These are phyloP conservation scores for Chrysolina americana DNA, from an alignment of 2,888 invertebrate species.

Conservation along the genomic window DNA sequence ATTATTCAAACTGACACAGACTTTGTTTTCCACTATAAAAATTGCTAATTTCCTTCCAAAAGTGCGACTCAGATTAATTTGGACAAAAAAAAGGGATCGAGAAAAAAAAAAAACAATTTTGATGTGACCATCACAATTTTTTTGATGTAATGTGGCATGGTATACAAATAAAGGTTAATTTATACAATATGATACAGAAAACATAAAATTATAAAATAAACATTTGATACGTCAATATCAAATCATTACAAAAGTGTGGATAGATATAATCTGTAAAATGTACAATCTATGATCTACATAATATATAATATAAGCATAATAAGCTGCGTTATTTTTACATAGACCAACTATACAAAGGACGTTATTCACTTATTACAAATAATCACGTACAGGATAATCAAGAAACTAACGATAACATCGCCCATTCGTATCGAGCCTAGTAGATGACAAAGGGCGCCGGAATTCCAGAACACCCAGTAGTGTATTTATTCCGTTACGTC, in stretches of 20 bases:
- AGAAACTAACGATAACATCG: constrained; percentile 25
- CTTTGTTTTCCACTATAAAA: too few species aligned
- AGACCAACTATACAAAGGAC: constrained; percentile 62
- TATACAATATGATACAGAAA: constrained; percentile 67
- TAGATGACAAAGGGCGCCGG: not conserved
- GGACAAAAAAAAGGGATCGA: not conserved
- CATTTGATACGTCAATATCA: constrained; percentile 46
- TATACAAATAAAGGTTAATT: constrained; percentile 67
- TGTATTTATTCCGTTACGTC: not conserved
- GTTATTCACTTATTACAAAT: constrained; percentile 49
- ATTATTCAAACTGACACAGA: too few species aligned
- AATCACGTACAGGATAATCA: constrained; percentile 38
- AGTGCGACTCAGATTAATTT: too few species aligned
- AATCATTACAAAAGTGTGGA: constrained; percentile 50
- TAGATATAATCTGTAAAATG: constrained; percentile 52
- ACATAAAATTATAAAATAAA: constrained; percentile 56
- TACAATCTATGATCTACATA: constrained; percentile 58
- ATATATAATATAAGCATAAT: constrained; percentile 55
- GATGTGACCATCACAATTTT: constrained; percentile 61
- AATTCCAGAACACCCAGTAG: not conserved
- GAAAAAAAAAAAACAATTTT: constrained; percentile 30
- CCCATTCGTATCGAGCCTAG: not conserved
- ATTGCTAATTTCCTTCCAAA: too few species aligned
- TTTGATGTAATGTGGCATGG: constrained; percentile 67
- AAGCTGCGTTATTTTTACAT: constrained; percentile 61